Conservation (phyloP, 2,888 invertebrate species). For the Zele albiditarsus region DNA sequence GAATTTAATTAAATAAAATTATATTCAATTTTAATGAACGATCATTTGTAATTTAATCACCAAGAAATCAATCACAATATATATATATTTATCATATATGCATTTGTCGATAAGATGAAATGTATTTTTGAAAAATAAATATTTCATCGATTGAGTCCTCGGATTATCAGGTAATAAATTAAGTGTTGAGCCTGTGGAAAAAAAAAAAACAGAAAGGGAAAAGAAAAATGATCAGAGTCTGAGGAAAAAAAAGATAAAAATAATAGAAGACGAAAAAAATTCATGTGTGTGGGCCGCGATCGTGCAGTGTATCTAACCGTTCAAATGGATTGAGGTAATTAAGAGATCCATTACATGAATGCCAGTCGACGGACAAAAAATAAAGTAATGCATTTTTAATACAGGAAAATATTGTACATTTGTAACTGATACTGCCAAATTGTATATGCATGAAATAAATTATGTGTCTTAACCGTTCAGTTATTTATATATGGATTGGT, state of each 20-base stretch:
- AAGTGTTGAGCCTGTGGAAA: background rate
- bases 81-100: background rate
- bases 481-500: too few relatives aligned
- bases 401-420: conserved; percentile 31
- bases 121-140: background rate
- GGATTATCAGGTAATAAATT: conserved; percentile 17
- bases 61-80: background rate
- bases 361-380: conserved; percentile 32
- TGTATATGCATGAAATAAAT: conserved; percentile 24
- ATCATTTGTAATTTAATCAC: background rate
- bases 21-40: conserved; percentile 1
- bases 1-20: conserved; percentile 13
- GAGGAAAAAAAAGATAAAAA: background rate
- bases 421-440: conserved; percentile 33
- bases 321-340: conserved; percentile 60
- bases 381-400: conserved; percentile 44
- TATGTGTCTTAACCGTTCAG: too few relatives aligned
- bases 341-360: conserved; percentile 59
- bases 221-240: background rate
- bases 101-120: background rate
- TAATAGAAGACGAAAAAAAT: background rate
- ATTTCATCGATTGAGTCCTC: conserved; percentile 14
- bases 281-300: background rate
- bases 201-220: too few relatives aligned
- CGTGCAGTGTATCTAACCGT: conserved; percentile 52